Base-by-base conservation (phyloP, 2,113 vertebrate species). In the Bos javanicus region DNA sequence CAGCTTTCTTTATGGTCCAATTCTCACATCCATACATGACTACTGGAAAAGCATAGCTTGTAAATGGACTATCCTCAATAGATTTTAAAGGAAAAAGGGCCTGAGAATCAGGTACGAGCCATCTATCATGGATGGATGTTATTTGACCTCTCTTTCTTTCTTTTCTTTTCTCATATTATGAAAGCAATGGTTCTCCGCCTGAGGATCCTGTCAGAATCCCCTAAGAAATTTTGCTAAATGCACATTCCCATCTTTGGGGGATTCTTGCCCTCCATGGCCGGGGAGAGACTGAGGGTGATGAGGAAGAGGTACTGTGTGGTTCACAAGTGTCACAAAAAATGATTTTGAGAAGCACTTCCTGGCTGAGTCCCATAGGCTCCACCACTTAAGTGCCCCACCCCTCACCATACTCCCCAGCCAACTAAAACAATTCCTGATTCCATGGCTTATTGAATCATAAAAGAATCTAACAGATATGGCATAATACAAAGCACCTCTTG, bases 361-460 rank as follows among this genome's bases (percentile, higher is more conserved):
- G 8, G 46, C n/a, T 59, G 30, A 88, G 2, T 74, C 28, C 21
- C 6, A 36, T 7, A n/a, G 10, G 11, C 21, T 50, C 7, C 26
- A 50, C 36, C 33, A 21, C 23, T 80, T 59, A 21, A 26, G 43
- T 43, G 87, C 13, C 12, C 25, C 12, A 67, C 46, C 54, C 11
- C n/a, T n/a, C 26, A n/a, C 39, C 39, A 25, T 12, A 4, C 43
- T 67, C 56, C 48, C 50, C 60, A 86, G 88, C 64, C 82, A 97
- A 93, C 33, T 28, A 56, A 96, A 94, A 95, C 85, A 90, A 88
- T 56, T 56, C 50, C 85, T 86, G 50, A 96, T 81, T 64, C 95
- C 57, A 13, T 85, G 87, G 96, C 43, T 91, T 87, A 92, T 1
- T 96, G 87, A 97, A 28, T 90, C 90, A 90, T 85, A 48, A 96